Conservation (phyloP, 2,888 invertebrate species). For the Drosophila atroscutellata region DNA sequence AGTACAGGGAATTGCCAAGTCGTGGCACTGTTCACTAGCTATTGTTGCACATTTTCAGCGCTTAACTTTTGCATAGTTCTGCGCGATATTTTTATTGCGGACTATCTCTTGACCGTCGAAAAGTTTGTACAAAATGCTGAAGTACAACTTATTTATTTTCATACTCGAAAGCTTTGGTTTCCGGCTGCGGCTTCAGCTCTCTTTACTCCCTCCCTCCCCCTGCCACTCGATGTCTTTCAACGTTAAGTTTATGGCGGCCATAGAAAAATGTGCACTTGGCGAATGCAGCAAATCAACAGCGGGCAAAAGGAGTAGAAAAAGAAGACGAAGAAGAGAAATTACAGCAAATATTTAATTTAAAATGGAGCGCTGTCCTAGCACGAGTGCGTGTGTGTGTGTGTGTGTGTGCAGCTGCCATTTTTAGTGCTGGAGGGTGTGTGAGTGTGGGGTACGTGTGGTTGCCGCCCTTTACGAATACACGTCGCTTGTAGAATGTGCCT, state of each 20-base stretch:
- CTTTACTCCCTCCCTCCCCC: neutral
- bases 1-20: neutral
- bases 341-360: slow-evolving; percentile 69
- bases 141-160: slow-evolving; percentile 69
- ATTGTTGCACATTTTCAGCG: slow-evolving; percentile 24
- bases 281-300: slow-evolving; percentile 42
- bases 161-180: slow-evolving; percentile 58
- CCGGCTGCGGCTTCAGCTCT: slow-evolving; percentile 28
- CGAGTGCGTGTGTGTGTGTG: neutral
- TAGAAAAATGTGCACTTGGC: slow-evolving; percentile 23
- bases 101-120: slow-evolving; percentile 53
- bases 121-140: slow-evolving; percentile 37
- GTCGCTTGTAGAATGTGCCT: slow-evolving; percentile 14
- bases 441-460: slow-evolving; percentile 11
- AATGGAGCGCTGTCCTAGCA: slow-evolving; percentile 37
- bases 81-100: slow-evolving; percentile 45
- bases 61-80: slow-evolving; percentile 40
- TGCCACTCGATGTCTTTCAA: neutral
- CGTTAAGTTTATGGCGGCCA: neutral
- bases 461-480: slow-evolving; percentile 28
- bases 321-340: slow-evolving; percentile 11
- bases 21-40: neutral
- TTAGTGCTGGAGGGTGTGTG: slow-evolving; percentile 1
- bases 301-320: slow-evolving; percentile 2
- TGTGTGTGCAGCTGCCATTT: slow-evolving; percentile 3